Conservation (phyloP, 2,797 vertebrate species). For the Halcyon leucocephala region DNA sequence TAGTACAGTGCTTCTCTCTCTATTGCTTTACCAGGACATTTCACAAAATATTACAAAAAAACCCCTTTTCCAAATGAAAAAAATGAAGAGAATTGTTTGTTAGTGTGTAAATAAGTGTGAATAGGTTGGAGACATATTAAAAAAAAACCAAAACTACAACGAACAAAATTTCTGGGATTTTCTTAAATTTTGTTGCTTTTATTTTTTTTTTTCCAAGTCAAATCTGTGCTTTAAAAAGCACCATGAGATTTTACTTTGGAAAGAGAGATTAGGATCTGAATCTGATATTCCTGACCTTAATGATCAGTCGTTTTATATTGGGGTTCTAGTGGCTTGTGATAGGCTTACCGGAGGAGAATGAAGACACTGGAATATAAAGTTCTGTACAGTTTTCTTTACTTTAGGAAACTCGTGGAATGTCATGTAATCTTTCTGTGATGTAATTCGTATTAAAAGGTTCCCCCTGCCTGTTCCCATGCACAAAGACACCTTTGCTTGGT, state of each 20-base stretch:
- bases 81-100: background rate
- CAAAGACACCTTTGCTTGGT: background rate
- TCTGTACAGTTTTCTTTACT: background rate
- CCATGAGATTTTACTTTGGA: background rate
- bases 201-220: background rate
- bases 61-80: background rate
- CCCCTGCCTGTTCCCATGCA: fast-evolving
- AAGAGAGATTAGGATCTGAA: background rate
- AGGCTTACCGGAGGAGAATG: background rate
- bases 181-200: background rate
- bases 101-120: background rate
- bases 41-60: background rate
- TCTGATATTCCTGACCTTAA: background rate
- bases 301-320: background rate
- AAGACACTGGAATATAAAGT: background rate
- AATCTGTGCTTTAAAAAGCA: background rate
- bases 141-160: background rate
- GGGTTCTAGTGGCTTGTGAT: background rate
- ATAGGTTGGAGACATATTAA: background rate
- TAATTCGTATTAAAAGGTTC: background rate
- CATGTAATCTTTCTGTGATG: background rate
- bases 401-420: background rate
- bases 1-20: background rate
- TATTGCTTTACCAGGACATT: background rate
- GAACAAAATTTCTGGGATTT: background rate